Evolutionary conservation across 2,113 vertebrate genomes (phyloP), one percentile per base, ranked within the genome.

Genomic region (Nettapus auritus): DNA sequence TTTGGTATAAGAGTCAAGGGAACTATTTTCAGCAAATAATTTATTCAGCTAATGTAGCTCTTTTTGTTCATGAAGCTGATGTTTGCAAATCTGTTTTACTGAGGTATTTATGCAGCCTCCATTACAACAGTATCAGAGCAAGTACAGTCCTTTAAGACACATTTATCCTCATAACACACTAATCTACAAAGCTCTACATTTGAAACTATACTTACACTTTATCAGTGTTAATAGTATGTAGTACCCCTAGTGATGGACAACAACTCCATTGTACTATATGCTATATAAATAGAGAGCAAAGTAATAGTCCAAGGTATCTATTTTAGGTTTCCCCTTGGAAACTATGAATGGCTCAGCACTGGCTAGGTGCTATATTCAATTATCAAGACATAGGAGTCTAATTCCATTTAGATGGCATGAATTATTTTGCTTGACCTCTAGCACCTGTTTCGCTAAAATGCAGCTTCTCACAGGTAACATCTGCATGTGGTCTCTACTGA

Each of bases 11-110:
- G 2, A 89, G 42, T 25, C 48, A 62, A 82, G n/a, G 66, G 53
- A 94, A 56, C 20, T 76, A 62, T 71, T 95, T 93, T 62, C 67
- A 82, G 74, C 71, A 82, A 76, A 87, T 73, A 68, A 69, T 86
- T 90, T 80, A 53, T 85, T 87, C 53, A 85, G 42, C 29, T 66
- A 85, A 85, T 31, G 26, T 40, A 64, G 15, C 34, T 71, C 34
- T 89, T 91, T 79, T 75, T 68, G 18, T 82, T 36, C n/a, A 59
- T 18, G 46, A 85, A 91, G 15, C 4, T 31, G 19, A 67, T 67
- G 75, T 89, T 90, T 89, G 52, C 31, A 84, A 71, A 60, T 64
- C 62, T 82, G 23, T 12, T 77, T 88, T 48, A 50, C 64, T 52
- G 60, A 68, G 13, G 18, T 46, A 29, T 79, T 85, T 89, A 76